These are phyloP conservation scores for Asarcornis scutulata DNA, from an alignment of 2,113 vertebrate species.

Conservation along the genomic window DNA sequence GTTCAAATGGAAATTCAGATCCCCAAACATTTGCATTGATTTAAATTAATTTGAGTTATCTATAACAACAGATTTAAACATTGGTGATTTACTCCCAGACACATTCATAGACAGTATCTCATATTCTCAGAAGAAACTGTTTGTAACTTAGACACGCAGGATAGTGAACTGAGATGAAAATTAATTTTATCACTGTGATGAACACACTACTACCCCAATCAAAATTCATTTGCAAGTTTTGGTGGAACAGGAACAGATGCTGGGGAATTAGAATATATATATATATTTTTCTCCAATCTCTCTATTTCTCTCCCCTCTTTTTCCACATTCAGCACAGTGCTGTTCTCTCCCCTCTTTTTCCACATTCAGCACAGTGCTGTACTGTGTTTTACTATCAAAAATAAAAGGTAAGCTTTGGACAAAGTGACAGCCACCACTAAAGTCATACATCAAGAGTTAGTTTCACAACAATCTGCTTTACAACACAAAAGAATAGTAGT, in stretches of 20 bases:
- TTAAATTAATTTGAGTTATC: conserved; percentile 43
- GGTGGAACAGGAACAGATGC: not conserved
- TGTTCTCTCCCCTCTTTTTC: not conserved
- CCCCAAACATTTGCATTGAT: conserved; percentile 36
- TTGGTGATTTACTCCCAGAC: not conserved
- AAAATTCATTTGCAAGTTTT: conserved; percentile 36
- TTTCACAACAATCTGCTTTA: not conserved
- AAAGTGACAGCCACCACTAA: not conserved
- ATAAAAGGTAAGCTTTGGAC: not conserved
- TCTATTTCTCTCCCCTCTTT: not conserved
- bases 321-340: not conserved
- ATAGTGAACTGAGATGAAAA: conserved; percentile 37
- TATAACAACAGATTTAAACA: not conserved
- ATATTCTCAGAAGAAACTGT: conserved; percentile 44
- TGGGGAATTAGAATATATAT: not conserved
- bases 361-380: not conserved
- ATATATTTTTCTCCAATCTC: not conserved
- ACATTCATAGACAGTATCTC: conserved; percentile 19
- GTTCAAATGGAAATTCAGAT: conserved; percentile 54
- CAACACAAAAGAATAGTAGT: not conserved
- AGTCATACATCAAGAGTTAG: not conserved
- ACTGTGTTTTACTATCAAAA: not conserved
- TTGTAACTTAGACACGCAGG: not conserved
- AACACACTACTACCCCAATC: conserved; percentile 11
- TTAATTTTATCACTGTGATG: conserved; percentile 41